Conservation (phyloP, 64 coral and sea anemone genomes). For the Pocillopora verrucosa region DNA sequence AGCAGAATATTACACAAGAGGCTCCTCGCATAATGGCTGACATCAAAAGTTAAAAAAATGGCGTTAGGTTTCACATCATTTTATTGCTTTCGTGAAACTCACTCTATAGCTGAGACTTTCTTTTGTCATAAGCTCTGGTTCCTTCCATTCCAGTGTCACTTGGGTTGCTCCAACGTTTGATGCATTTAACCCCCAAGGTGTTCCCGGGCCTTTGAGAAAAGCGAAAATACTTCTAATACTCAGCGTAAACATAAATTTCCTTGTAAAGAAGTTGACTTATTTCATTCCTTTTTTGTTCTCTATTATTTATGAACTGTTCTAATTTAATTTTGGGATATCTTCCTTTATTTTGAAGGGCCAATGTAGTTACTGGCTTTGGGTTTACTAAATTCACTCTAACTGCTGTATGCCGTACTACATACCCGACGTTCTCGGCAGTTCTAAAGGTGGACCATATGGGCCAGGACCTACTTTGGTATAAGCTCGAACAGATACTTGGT, state of each 20-base stretch:
- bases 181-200: background rate
- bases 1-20: too few species aligned
- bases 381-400: background rate
- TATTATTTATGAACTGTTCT: too few species aligned
- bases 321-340: too few species aligned
- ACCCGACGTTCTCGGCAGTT: background rate
- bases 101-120: background rate
- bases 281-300: too few species aligned
- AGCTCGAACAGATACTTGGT: background rate
- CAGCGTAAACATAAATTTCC: background rate
- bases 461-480: background rate
- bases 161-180: background rate
- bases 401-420: background rate
- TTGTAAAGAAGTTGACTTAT: background rate
- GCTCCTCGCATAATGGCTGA: too few species aligned
- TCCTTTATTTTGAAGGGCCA: background rate
- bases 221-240: background rate
- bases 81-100: background rate
- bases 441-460: background rate
- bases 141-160: background rate
- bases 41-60: too few species aligned
- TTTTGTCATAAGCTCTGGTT: background rate
- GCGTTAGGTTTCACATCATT: background rate
- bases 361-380: too few species aligned
- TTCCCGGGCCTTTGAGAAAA: background rate